Evolutionary conservation across 2,888 invertebrate species (phyloP), one percentile per base, ranked within the genome.

Genomic region (Cantharis flavilabris): DNA sequence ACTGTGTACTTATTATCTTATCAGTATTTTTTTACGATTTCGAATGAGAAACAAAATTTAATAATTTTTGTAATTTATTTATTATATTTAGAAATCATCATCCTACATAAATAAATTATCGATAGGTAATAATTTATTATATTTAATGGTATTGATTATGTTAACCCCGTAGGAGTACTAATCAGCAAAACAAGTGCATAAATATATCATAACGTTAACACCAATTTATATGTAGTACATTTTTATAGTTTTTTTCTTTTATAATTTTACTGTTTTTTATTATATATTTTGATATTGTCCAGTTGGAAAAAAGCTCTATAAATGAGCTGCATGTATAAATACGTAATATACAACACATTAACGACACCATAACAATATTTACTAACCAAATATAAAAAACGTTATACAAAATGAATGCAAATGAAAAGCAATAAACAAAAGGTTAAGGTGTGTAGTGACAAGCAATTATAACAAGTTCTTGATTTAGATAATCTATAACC

Each of bases 341-440:
- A 18, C 4, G 49, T 49, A 16, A 1, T 16, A 49, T 30, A 30
- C 49, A 49, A 49, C 49, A 49, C 49, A 7, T 49, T 49, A 13
- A 49, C 49, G 49, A 49, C 49, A 49, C n/a, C n/a, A 49, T 49
- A 49, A 49, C 49, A 49, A 49, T 49, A 49, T 49, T 49, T n/a
- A 49, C 49, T 49, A 49, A 49, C 49, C 69, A 69, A 63, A 72
- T 69, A 62, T 78, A 73, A 78, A 76, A 28, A 33, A 72, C 76
- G 76, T 74, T 72, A 80, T 82, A 81, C 79, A 80, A 77, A 80
- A 79, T 79, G 80, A 84, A 86, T 86, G 86, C 83, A 85, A 86
- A 86, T 85, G 84, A 82, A 78, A 72, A 78, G 82, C 81, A 81
- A 85, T 86, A 86, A 86, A 86, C 86, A 85, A 86, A 85, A 83